Evolutionary conservation across 1,140 invertebrate species (phyloP), one percentile per base, ranked within the genome.

Genomic region (Drosophila kohkoa): DNA sequence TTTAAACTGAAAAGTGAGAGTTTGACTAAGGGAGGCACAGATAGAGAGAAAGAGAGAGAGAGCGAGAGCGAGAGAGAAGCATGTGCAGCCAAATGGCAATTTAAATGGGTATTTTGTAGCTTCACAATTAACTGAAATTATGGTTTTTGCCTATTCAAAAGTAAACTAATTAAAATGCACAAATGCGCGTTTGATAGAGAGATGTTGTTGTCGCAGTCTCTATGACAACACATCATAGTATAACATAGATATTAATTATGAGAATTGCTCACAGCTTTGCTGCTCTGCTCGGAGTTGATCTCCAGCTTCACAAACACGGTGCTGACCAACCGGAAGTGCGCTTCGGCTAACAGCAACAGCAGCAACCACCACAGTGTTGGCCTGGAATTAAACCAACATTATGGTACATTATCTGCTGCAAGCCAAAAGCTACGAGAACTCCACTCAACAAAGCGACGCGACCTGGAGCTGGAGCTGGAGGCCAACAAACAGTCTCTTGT

Each of bases 161-260:
- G 30, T 30, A 75, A 79, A 81, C 80, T 83, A 83, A 88, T 89
- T 88, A 89, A 88, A 86, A 83, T 82, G 75, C 71, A 74, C 74
- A 71, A 41, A 35, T 35, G 48, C 8, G 38, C 16, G 25, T 8
- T 11, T 48, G 5, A 13, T n/a, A 15, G 28, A 15, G 16, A 20
- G 49, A 38, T 60, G 20, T 25, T n/a, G 11, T 1, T 30, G 13
- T 28, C 13, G 25, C 13, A 43, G 54, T 74, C 25, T 35, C 48
- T 60, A 74, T 74, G 71, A 67, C 57, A 59, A 70, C 71, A 78
- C 67, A 25, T 55, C 52, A 64, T 25, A 25, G 20, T 25, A 25
- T 25, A 25, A 25, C 20, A 25, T 25, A 52, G 58, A 67, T 52
- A 46, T 71, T 87, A 87, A 86, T 86, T 86, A 81, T 74, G 55